A percentile compares a stretch with the other conserved stretches of the same genome.
phyloP scores from a whole-genome alignment of 2,797 vertebrate genomes.

The Paramormyrops hopkinsi region DNA sequence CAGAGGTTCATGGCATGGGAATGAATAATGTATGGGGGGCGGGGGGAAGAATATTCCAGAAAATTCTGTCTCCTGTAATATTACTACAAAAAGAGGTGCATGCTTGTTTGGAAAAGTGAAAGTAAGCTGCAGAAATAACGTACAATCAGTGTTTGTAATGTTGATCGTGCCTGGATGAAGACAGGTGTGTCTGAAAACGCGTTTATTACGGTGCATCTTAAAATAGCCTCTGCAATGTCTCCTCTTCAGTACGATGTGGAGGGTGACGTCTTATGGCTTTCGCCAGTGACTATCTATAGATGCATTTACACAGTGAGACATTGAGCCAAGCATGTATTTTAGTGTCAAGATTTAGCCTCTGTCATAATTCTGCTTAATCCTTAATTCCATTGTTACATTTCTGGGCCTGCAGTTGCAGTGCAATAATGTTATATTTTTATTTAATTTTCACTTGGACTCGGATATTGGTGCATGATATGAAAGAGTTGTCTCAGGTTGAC shows the following conservation, averaged over 20 bases:
- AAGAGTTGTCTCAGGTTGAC: constrained; percentile 20
- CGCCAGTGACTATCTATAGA: neutral
- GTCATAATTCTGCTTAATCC: constrained; percentile 6
- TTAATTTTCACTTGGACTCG: neutral
- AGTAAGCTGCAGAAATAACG: neutral
- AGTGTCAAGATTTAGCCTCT: neutral
- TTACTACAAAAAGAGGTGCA: neutral
- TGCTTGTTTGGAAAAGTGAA: neutral
- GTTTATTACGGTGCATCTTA: neutral
- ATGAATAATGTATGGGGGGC: constrained; percentile 14
- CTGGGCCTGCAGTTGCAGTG: neutral
- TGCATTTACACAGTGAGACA: neutral
- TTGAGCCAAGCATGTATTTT: neutral
- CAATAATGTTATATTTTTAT: neutral
- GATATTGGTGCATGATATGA: neutral
- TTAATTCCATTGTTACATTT: neutral
- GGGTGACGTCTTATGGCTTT: neutral
- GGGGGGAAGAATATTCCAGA: neutral
- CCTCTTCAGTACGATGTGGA: neutral
- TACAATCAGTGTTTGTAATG: neutral
- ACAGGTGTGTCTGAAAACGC: neutral
- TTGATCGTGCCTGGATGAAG: neutral
- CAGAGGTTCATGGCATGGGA: neutral
- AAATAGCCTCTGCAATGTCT: neutral
- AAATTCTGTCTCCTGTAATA: neutral